Base-by-base conservation (phyloP, 2,888 invertebrate genomes). In the Cylindroiulus punctatus region DNA sequence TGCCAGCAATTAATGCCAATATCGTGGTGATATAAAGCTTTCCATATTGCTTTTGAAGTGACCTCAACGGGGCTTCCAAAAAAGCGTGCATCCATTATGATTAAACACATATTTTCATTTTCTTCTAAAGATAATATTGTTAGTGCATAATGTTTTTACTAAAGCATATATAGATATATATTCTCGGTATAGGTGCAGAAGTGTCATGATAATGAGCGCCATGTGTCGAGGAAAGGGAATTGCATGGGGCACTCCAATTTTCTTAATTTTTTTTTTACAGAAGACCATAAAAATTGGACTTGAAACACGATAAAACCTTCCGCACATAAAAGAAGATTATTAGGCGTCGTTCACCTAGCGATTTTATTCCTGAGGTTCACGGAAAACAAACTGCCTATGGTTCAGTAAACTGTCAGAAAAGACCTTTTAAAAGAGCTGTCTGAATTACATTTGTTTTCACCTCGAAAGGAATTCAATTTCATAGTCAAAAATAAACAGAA, bases 1-100 rank as follows among this genome's bases (percentile, higher is more conserved):
- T 76, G 76, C 30, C 76, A 76, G 76, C 76, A 76, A 76, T 76
- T 76, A 76, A 76, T 76, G 76, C 76, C 76, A 76, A 76, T 26
- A 76, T 14, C 14, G 14, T 76, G 14, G 7, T 76, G 26, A 76
- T 76, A 30, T 76, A 30, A 30, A 76, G 76, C 30, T 76, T 76
- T 26, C 30, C 30, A 76, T 76, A 76, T 76, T 76, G 76, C 76
- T 30, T 14, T 30, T 76, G 30, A 76, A 76, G 76, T 76, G 76
- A 76, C 76, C 76, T n/a, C 76, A 76, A 30, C 26, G 76, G 1
- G 4, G 52, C 26, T 30, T 30, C n/a, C 0, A 14, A 76, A 76
- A 76, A 76, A 76, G 17, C 76, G 76, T 76, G 76, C 30, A 76
- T 76, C 8, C 2, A 17, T 14, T 30, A 76, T 1, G 14, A 76